Percentiles rank a stretch among this genome's conserved stretches.
phyloP scores from a whole-genome alignment of 2,113 vertebrate species.

The Gyps fulvus region DNA sequence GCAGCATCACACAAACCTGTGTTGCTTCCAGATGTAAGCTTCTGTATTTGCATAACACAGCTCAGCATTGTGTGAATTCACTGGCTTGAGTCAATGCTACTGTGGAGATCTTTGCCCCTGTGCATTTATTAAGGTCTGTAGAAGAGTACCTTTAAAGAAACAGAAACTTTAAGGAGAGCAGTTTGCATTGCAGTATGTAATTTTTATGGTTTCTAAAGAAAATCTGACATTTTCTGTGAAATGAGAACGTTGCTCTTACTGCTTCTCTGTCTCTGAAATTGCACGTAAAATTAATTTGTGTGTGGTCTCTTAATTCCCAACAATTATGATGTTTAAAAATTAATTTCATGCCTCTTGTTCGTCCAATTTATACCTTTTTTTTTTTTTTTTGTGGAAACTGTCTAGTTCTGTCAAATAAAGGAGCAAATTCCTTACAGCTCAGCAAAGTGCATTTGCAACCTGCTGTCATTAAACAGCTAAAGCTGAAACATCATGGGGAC shows the following conservation, averaged over 20 bases:
- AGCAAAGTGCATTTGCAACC: background rate
- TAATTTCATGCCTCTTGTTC: background rate
- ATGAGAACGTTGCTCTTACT: background rate
- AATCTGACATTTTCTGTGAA: background rate
- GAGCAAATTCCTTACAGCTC: background rate
- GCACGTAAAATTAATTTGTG: background rate
- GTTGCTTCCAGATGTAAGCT: background rate
- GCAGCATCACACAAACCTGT: background rate
- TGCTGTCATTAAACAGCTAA: conserved; percentile 14
- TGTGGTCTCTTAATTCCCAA: background rate
- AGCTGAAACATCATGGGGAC: conserved; percentile 25
- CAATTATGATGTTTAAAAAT: conserved; percentile 12
- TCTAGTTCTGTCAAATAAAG: background rate
- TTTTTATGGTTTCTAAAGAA: background rate
- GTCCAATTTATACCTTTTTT: background rate
- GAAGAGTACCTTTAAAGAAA: background rate
- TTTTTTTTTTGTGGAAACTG: background rate
- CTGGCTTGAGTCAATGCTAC: background rate
- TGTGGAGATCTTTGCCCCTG: background rate
- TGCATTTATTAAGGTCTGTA: background rate
- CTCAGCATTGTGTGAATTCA: background rate
- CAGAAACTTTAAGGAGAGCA: background rate
- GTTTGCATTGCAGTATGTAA: background rate
- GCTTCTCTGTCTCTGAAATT: background rate
- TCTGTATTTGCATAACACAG: background rate